Percentiles rank a stretch among this genome's conserved stretches.
Conservation (phyloP, 2,113 vertebrate genomes). For the Tenrec ecaudatus region DNA sequence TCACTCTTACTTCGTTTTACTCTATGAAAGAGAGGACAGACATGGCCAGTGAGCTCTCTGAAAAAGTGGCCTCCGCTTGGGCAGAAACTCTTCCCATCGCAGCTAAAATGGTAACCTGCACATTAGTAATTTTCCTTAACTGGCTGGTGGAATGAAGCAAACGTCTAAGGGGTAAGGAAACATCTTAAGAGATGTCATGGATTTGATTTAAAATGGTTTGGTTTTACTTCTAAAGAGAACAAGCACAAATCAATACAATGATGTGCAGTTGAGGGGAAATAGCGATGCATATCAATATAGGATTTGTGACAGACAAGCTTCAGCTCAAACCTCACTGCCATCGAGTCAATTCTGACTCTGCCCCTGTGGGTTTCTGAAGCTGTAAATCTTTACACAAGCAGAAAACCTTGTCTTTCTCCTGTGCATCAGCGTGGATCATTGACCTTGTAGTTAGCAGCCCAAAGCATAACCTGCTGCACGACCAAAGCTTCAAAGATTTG, state of each 20-base stretch:
- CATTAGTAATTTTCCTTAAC: background rate
- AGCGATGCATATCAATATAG: background rate
- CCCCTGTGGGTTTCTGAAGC: no score
- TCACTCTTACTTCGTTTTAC: background rate
- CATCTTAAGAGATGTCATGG: background rate
- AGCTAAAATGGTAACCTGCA: background rate
- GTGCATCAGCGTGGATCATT: no score
- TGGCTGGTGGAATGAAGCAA: background rate
- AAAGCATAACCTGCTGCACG: no score
- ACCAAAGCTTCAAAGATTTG: background rate
- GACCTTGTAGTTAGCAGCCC: no score
- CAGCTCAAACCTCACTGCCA: no score
- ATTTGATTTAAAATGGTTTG: background rate
- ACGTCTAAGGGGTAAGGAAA: background rate
- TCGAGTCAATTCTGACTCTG: no score
- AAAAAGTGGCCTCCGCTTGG: background rate
- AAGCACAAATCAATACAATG: background rate
- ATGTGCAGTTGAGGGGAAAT: background rate
- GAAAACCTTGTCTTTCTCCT: no score
- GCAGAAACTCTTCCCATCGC: background rate
- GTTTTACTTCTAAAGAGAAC: constrained; percentile 39
- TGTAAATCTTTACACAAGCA: no score
- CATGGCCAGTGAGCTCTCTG: background rate
- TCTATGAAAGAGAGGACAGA: background rate
- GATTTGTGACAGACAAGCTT: background rate